These are phyloP conservation scores for Patella vulgata DNA, from an alignment of 1,140 invertebrate genomes.

Conservation along the genomic window DNA sequence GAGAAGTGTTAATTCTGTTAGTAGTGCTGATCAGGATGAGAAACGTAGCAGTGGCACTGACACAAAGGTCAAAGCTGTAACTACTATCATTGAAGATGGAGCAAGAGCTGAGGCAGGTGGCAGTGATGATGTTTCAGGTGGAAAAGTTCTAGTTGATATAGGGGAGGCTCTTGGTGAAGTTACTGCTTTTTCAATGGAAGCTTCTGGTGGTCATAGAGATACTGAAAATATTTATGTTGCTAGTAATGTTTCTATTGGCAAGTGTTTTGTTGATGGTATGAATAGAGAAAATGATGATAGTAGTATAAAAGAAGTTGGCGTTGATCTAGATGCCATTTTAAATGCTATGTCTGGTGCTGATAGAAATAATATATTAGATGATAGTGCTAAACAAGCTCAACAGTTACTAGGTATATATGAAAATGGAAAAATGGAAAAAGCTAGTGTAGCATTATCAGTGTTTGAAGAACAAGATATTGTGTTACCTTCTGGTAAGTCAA, in stretches of 20 bases:
- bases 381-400: not conserved
- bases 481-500: slow-evolving; percentile 22
- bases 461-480: slow-evolving; percentile 26
- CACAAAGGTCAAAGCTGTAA: slow-evolving; percentile 14
- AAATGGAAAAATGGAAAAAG: slow-evolving; percentile 11
- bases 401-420: not conserved
- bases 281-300: slow-evolving; percentile 6
- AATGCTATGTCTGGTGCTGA: not conserved
- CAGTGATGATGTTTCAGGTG: slow-evolving; percentile 15
- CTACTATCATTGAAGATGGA: slow-evolving; percentile 25
- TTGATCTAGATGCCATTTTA: not conserved
- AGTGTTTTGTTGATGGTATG: slow-evolving; percentile 4
- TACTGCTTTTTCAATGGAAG: slow-evolving; percentile 7
- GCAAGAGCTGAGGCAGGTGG: slow-evolving; percentile 15
- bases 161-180: slow-evolving; percentile 12
- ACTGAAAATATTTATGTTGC: slow-evolving; percentile 3
- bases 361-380: not conserved
- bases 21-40: too few species aligned
- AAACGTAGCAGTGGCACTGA: slow-evolving; percentile 2
- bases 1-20: too few species aligned
- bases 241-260: slow-evolving; percentile 10
- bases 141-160: too few species aligned
- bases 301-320: not conserved
- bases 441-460: slow-evolving; percentile 21
- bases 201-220: slow-evolving; percentile 4